Evolutionary conservation across 2,113 vertebrate species (phyloP), one percentile per base, ranked within the genome.

Genomic region (Macquaria ambigua): DNA sequence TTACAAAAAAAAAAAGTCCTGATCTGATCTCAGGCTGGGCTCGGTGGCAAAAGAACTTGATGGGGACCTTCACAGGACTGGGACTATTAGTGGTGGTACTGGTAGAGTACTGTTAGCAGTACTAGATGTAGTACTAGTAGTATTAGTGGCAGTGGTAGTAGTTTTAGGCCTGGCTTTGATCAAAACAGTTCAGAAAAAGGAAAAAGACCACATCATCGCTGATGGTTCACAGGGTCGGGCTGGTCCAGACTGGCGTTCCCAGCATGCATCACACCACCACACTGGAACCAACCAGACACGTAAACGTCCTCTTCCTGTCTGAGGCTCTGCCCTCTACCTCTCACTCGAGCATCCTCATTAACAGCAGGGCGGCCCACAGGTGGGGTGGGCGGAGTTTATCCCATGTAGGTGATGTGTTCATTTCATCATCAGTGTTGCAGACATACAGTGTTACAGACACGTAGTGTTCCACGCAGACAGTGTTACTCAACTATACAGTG

Each of bases 391-490:
- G 41, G 62, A 43, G 58, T 6, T 75, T 58, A 5, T 83, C 70
- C 68, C 76, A 82, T 43, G 63, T 15, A 34, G 53, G 56, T 28
- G 34, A 25, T 34, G 69, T 39, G 77, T 66, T 80, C 48, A 9
- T 37, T 53, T 46, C 41, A 25, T 69, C 74, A 67, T 73, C 92
- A 93, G 93, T 92, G 93, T 91, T 80, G 67, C 74, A 87, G 91
- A 93, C 87, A 37, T 91, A 87, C 92, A 94, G 90, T 94, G 91
- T 87, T 84, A 77, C 77, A 87, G 78, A 87, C 89, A 70, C 79
- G 72, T 59, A 81, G 83, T 81, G 85, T 79, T 87, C 69, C 72
- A 83, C 84, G 58, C 74, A 37, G 68, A 75, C 81, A 93, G 86
- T 90, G 87, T 85, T 91, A 77, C 82, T 89, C 86, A 59, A 77